Evolutionary conservation across 2,113 vertebrate species (phyloP).

Genomic region (Sakesphorus luctuosus): DNA sequence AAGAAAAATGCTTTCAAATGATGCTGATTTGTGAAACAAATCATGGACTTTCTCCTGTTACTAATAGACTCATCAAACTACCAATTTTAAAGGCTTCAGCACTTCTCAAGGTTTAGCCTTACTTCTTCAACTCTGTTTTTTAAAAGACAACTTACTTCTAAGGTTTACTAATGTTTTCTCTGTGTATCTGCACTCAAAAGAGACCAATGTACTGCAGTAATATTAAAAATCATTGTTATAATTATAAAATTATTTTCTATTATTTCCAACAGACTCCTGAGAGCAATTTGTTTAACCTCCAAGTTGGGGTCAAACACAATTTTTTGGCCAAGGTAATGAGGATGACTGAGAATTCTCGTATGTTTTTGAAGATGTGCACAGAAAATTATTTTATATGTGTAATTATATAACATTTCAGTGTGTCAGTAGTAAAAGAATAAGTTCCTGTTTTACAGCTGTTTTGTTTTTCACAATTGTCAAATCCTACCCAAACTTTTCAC

Average conservation of each 20-base stretch:
- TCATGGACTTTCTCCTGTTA: background rate
- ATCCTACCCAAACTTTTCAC: background rate
- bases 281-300: background rate
- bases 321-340: background rate
- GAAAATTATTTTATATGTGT: too few relatives aligned
- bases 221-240: background rate
- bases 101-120: background rate
- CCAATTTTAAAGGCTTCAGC: background rate
- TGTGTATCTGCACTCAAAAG: background rate
- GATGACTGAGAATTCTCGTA: background rate
- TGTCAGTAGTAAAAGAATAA: background rate
- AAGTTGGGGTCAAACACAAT: background rate
- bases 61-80: background rate
- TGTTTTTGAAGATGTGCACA: background rate
- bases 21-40: background rate
- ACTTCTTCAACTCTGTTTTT: background rate
- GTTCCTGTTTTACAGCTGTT: background rate
- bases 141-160: background rate
- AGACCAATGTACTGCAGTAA: background rate
- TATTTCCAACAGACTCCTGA: background rate
- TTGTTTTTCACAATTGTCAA: background rate
- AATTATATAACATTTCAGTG: background rate
- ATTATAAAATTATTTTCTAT: background rate
- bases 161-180: background rate
- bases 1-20: background rate